Evolutionary conservation across 2,113 vertebrate genomes (phyloP), one percentile per base, ranked within the genome.

Genomic region (Atractosteus spatula): DNA sequence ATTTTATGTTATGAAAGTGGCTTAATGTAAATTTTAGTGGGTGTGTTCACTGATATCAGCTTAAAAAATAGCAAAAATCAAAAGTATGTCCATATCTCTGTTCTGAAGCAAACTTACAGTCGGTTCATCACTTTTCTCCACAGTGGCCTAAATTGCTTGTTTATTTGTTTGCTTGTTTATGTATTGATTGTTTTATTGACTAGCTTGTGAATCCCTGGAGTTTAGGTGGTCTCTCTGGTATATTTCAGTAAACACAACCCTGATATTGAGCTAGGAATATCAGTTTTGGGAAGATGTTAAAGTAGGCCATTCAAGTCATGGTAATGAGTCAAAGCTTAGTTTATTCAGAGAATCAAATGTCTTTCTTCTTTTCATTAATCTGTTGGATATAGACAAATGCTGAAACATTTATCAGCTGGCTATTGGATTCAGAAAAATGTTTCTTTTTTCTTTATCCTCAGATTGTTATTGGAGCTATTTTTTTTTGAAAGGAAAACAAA

Each of bases 391-490:
- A 86, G 87, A 91, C 88, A 88, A 81, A 89, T 85, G 61, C 84
- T 89, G 81, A 90, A 89, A 89, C 91, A 89, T 91, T 91, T 87
- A 92, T 89, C 85, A 80, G 80, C 77, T 82, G 82, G 83, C 86
- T 87, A 81, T 77, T 76, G 80, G 87, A 85, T 82, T 79, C 85
- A 85, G 87, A 84, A 84, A 83, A 86, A 73, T 88, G 86, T 88
- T 89, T 83, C 41, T 69, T 65, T 66, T 85, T 89, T 51, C 10
- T 10, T 51, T 51, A 7, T 51, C 47, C 10, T 75, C 75, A 89
- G 87, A 90, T 92, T 90, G 89, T 80, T 82, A 74, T 69, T 76
- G 82, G 74, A 83, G 83, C 86, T 71, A 68, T 89, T 89, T 76
- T 51, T 79, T 76, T 80, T 71, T 71, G 76, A 78, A 84, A 88